Evolutionary conservation across 2,888 invertebrate genomes (phyloP).

Genomic region (Philhelius pedissequus): DNA sequence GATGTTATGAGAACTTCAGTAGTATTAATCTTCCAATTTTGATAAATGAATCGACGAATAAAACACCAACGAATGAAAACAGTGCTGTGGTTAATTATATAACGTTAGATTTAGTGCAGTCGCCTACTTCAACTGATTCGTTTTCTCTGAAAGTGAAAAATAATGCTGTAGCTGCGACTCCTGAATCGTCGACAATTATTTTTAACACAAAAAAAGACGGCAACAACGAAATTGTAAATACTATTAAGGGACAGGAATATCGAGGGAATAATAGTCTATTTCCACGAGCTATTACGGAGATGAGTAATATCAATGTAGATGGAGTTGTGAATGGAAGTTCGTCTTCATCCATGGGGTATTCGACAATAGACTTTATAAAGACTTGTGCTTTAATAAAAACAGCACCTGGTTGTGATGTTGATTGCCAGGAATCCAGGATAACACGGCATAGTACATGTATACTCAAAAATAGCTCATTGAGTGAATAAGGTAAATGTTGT

Average conservation of each 20-base stretch:
- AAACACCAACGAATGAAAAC: slow-evolving; percentile 44
- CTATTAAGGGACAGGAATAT: slow-evolving; percentile 10
- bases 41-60: slow-evolving; percentile 45
- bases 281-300: slow-evolving; percentile 2
- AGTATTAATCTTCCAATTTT: slow-evolving; percentile 73
- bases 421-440: slow-evolving; percentile 87
- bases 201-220: slow-evolving; percentile 30
- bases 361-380: slow-evolving; percentile 95
- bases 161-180: background rate
- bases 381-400: slow-evolving; percentile 93
- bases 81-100: slow-evolving; percentile 76
- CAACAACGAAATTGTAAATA: slow-evolving; percentile 15
- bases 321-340: slow-evolving; percentile 64
- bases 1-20: slow-evolving; percentile 76
- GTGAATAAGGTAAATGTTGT: slow-evolving; percentile 79
- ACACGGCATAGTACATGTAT: slow-evolving; percentile 89
- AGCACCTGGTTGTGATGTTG: slow-evolving; percentile 85
- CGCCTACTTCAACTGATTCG: slow-evolving; percentile 73
- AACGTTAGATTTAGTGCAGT: slow-evolving; percentile 77
- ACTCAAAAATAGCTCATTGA: slow-evolving; percentile 82
- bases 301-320: background rate
- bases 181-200: slow-evolving; percentile 12
- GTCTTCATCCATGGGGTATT: slow-evolving; percentile 83
- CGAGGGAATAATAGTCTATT: slow-evolving; percentile 27
- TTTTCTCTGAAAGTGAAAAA: slow-evolving; percentile 60